A percentile compares a stretch with the other conserved stretches of the same genome.
Evolutionary conservation across 2,888 invertebrate species (phyloP).

Genomic region (Cistogaster globosa): DNA sequence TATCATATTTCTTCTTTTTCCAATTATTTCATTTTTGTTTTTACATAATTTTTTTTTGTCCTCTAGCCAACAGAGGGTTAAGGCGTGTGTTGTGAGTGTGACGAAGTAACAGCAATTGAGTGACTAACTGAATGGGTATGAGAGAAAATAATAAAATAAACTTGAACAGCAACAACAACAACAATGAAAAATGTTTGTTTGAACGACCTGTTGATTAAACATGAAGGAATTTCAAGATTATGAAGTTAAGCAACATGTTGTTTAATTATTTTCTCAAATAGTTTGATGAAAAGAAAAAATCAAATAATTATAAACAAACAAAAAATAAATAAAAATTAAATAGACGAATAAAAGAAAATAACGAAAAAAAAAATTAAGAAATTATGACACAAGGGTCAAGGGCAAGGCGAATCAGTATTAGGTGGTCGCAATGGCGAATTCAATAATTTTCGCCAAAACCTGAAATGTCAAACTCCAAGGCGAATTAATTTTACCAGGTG

Average conservation of each 20-base stretch:
- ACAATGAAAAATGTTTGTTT: constrained; percentile 34
- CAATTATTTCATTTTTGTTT: neutral
- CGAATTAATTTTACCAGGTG: no score
- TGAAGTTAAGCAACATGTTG: constrained; percentile 60
- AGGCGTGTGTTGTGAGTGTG: constrained; percentile 30
- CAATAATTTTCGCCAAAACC: no score
- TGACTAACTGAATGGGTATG: constrained; percentile 5
- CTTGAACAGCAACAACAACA: constrained; percentile 26
- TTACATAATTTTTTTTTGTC: neutral
- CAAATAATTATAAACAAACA: constrained; percentile 18
- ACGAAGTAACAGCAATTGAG: constrained; percentile 29
- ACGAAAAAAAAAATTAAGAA: neutral
- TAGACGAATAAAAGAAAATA: no score
- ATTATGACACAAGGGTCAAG: constrained; percentile 52
- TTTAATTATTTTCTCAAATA: constrained; percentile 54
- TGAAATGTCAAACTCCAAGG: no score
- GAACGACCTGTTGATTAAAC: constrained; percentile 69
- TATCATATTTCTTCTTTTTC: constrained; percentile 56
- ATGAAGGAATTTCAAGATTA: constrained; percentile 69
- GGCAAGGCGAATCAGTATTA: no score
- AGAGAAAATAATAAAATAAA: constrained; percentile 46
- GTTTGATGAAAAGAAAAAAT: constrained; percentile 46
- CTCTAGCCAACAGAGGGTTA: constrained; percentile 39
- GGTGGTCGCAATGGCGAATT: no score
- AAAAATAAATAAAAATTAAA: neutral